Evolutionary conservation across 2,888 invertebrate species (phyloP).

Genomic region (Opisthograptis luteolata): DNA sequence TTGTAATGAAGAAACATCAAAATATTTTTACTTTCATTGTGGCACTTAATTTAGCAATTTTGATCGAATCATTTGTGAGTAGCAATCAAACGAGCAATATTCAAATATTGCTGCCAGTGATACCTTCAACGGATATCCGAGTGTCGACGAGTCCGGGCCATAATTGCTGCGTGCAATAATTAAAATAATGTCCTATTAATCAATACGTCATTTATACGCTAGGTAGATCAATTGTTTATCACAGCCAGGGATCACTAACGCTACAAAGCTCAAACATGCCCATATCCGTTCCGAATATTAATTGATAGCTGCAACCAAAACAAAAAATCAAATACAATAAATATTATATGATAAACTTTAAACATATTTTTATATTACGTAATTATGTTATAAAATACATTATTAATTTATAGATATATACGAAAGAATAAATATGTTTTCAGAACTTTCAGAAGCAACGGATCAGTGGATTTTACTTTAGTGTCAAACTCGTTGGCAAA

Average conservation of each 20-base stretch:
- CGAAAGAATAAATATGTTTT: too few species aligned
- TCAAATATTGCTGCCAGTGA: conserved; percentile 85
- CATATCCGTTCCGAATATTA: conserved; percentile 82
- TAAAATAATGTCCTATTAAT: conserved; percentile 69
- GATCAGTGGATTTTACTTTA: too few species aligned
- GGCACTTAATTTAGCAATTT: conserved; percentile 36
- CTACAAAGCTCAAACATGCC: conserved; percentile 80
- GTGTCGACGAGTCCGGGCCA: conserved; percentile 86
- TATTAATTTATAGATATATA: too few species aligned
- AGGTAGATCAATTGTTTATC: conserved; percentile 74
- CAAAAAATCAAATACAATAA: conserved; percentile 48
- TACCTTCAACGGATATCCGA: conserved; percentile 86
- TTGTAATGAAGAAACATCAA: conserved; percentile 27
- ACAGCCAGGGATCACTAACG: conserved; percentile 76
- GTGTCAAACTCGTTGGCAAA: too few species aligned
- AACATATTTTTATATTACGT: conserved; percentile 1
- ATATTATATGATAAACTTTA: conserved; percentile 21
- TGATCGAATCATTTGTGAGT: conserved; percentile 13
- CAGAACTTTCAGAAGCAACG: too few species aligned
- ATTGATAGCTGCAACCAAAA: conserved; percentile 82
- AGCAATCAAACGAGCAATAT: conserved; percentile 29
- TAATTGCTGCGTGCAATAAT: conserved; percentile 82
- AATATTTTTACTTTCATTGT: conserved; percentile 31
- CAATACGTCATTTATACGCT: conserved; percentile 50
- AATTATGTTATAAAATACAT: too few species aligned